Percentiles rank a stretch among this genome's conserved stretches.
Conservation (phyloP, 2,797 vertebrate genomes). For the Falco naumanni region DNA sequence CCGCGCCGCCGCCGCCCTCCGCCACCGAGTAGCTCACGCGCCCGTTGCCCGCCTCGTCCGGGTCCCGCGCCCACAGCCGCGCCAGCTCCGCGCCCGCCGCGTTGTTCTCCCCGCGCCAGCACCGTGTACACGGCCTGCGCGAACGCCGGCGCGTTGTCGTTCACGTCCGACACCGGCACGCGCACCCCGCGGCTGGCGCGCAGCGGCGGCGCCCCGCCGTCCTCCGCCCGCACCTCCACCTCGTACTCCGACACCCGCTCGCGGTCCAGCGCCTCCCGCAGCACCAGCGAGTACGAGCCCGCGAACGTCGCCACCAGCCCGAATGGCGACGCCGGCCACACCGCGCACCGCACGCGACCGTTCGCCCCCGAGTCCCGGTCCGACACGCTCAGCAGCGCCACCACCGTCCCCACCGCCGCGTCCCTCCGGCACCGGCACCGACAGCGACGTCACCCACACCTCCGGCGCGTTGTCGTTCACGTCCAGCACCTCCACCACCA, state of each 20-base stretch:
- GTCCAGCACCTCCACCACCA: background rate
- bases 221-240: slow-evolving; percentile 37
- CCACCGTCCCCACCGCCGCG: slow-evolving; percentile 73
- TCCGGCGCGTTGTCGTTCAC: background rate
- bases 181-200: slow-evolving; percentile 81
- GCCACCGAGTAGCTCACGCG: slow-evolving; percentile 85
- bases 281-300: slow-evolving; percentile 75
- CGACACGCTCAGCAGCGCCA: slow-evolving; percentile 77
- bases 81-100: slow-evolving; percentile 61
- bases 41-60: slow-evolving; percentile 64
- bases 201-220: slow-evolving; percentile 16
- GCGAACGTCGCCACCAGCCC: slow-evolving; percentile 60
- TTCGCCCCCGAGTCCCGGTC: slow-evolving; percentile 79
- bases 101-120: slow-evolving; percentile 70
- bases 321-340: slow-evolving; percentile 42
- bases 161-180: slow-evolving; percentile 88
- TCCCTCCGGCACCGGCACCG: slow-evolving; percentile 70
- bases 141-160: slow-evolving; percentile 86
- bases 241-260: slow-evolving; percentile 60
- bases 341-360: slow-evolving; percentile 39
- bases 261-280: slow-evolving; percentile 74
- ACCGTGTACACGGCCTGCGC: slow-evolving; percentile 53
- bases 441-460: background rate
- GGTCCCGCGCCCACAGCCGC: slow-evolving; percentile 44
- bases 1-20: slow-evolving; percentile 65